Evolutionary conservation across 2,113 vertebrate species (phyloP), one percentile per base, ranked within the genome.

Genomic region (Ardeotis arabs): DNA sequence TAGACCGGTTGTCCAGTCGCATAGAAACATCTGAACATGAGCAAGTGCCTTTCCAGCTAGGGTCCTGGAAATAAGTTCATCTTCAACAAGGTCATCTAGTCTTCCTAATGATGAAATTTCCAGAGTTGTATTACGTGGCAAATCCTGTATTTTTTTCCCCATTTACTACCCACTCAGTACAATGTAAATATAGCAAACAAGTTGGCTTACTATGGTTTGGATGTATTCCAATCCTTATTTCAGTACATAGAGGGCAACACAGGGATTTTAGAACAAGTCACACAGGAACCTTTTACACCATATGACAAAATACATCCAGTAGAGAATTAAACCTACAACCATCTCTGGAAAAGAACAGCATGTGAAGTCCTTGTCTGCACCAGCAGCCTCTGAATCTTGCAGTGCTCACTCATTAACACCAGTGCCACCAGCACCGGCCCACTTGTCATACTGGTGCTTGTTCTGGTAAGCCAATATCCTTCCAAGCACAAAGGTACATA

Each of bases 1-100:
- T 5, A 17, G 25, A 15, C 56, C 6, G 0, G 2, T 19, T 33
- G 19, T 64, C 37, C 28, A 18, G 11, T 19, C 0, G 1, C 49
- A n/a, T 6, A 64, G 67, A 66, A 77, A 79, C 15, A 17, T 20
- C 10, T 2, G 5, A 39, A 10, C 21, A 35, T 3, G 14, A 75
- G 31, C 50, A 83, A 62, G 49, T 49, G 16, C 44, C 7, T 74
- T 79, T 83, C 64, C 39, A 84, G 21, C 19, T 39, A 58, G 24
- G 6, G 37, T 44, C n/a, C 55, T 82, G 64, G 25, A 63, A 74
- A 78, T 31, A 56, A 33, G 47, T 28, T 31, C 18, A 6, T 10
- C 23, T 88, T 77, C 31, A n/a, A 4, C 18, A 39, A 63, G 29
- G 24, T 33, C 14, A 47, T 3, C 62, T 67, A 62, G 12, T 64